phyloP scores from a whole-genome alignment of 2,888 invertebrate genomes.

The Brenthis ino region DNA sequence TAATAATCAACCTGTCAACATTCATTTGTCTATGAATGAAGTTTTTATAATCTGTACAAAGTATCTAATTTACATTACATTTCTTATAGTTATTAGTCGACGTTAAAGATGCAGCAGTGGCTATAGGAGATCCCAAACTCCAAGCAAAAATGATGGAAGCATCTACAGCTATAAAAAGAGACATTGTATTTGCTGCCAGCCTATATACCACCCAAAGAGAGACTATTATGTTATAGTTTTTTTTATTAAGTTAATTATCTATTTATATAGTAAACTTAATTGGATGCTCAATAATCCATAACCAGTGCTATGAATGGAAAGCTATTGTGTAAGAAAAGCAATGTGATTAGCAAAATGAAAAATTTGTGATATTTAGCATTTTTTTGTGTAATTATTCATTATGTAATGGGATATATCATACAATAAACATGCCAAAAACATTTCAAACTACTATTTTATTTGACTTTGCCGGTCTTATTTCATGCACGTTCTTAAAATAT shows the following conservation, averaged over 20 bases:
- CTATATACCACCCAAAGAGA: slow-evolving; percentile 88
- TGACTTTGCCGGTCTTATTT: too few species aligned
- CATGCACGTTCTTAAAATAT: too few species aligned
- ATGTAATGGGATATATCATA: too few species aligned
- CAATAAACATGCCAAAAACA: too few species aligned
- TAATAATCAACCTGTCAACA: too few species aligned
- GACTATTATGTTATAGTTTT: slow-evolving; percentile 45
- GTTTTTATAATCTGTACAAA: background rate
- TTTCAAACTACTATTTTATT: too few species aligned
- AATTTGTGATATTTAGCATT: too few species aligned
- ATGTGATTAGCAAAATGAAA: too few species aligned
- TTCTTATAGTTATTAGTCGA: slow-evolving; percentile 80
- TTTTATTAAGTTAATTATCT: background rate
- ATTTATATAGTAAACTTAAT: background rate
- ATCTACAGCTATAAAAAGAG: slow-evolving; percentile 94
- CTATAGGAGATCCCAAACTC: slow-evolving; percentile 95
- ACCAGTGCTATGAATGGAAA: background rate
- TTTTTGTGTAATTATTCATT: too few species aligned
- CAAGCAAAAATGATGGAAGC: slow-evolving; percentile 98
- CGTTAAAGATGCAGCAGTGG: slow-evolving; percentile 95
- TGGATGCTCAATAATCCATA: slow-evolving; percentile 6
- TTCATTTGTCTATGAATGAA: too few species aligned
- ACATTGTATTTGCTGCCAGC: slow-evolving; percentile 98
- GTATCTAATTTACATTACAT: background rate
- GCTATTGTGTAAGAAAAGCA: too few species aligned